Evolutionary conservation across 2,797 vertebrate species (phyloP).

Genomic region (Hylomyscus alleni): DNA sequence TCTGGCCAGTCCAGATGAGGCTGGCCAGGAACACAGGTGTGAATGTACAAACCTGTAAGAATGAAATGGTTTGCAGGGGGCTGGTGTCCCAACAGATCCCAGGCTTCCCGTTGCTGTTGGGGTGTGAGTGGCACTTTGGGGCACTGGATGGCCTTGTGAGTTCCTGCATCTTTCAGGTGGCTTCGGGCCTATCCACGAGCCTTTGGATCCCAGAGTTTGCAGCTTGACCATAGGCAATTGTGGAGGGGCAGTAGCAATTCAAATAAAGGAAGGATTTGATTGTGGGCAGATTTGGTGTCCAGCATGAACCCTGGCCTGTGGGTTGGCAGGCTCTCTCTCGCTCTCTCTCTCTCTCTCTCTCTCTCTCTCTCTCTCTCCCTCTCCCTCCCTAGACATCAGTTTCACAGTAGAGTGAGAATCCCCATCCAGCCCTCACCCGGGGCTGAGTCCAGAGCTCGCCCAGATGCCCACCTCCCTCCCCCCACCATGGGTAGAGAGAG

Average conservation of each 20-base stretch:
- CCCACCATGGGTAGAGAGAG: fast-evolving
- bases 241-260: fast-evolving
- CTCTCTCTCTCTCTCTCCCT: neutral
- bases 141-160: neutral
- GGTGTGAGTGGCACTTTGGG: fast-evolving
- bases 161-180: fast-evolving
- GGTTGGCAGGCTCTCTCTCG: neutral
- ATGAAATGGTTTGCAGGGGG: neutral
- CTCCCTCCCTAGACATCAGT: neutral
- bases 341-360: neutral
- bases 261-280: neutral
- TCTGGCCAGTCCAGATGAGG: neutral
- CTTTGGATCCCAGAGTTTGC: neutral
- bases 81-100: neutral
- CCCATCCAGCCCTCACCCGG: neutral
- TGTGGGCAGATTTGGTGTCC: neutral
- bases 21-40: neutral
- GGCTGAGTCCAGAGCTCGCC: neutral
- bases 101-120: neutral
- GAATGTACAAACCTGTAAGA: neutral
- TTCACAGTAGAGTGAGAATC: constrained; percentile 11
- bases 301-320: neutral
- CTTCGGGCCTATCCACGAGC: fast-evolving
- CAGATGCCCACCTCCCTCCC: neutral
- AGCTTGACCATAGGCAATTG: fast-evolving